phyloP scores from a whole-genome alignment of 2,113 vertebrate species.

The Rynchops niger region DNA sequence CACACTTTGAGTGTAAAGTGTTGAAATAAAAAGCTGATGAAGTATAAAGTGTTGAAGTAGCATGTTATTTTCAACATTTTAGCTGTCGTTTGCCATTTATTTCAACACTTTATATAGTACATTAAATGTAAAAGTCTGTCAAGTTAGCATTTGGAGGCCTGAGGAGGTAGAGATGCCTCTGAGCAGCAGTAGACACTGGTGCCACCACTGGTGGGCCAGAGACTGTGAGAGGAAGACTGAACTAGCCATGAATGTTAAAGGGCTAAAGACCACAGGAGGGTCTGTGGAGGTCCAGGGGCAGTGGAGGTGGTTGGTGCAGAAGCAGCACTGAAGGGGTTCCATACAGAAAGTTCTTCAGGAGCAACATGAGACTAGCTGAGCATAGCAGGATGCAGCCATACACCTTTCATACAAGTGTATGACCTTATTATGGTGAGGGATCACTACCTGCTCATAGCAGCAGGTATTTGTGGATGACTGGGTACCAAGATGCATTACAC shows the following conservation, averaged over 20 bases:
- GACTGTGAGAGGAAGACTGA: not conserved
- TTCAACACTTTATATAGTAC: constrained; percentile 1
- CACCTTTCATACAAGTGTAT: not conserved
- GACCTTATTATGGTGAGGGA: not conserved
- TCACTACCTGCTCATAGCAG: not conserved
- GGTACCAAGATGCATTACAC: not conserved
- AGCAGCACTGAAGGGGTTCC: not conserved
- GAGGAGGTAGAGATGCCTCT: not conserved
- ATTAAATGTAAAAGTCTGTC: not conserved
- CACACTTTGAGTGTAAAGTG: constrained; percentile 36
- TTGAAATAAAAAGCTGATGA: constrained; percentile 63
- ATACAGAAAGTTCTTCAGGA: not conserved
- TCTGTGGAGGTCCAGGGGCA: not conserved
- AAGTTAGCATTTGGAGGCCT: not conserved
- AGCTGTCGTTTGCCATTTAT: constrained; percentile 61
- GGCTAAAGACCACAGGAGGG: not conserved
- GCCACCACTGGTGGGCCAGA: not conserved
- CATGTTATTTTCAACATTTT: constrained; percentile 66
- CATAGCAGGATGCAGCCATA: fast-evolving
- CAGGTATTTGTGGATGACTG: not conserved
- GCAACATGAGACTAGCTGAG: fast-evolving
- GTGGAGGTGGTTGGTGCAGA: no score
- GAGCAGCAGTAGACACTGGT: not conserved
- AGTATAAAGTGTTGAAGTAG: constrained; percentile 41
- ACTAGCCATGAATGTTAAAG: not conserved